A percentile compares a stretch with the other conserved stretches of the same genome.
Conservation (phyloP, 1,140 invertebrate species). For the Helicoverpa zea region DNA sequence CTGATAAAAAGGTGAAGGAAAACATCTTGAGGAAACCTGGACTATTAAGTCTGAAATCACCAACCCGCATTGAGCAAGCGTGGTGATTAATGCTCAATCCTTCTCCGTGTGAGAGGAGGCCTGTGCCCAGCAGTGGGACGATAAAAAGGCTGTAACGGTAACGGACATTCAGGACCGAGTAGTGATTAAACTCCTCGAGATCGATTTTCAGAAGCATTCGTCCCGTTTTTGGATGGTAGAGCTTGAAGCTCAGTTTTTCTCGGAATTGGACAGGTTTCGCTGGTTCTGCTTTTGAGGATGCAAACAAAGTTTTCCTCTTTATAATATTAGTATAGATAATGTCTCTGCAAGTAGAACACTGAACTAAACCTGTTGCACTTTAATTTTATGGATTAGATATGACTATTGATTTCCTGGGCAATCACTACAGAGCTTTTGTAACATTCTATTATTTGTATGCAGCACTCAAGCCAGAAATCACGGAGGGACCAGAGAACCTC, state of each 20-base stretch:
- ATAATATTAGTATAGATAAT: no score
- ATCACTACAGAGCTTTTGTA: not conserved
- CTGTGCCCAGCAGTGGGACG: no score
- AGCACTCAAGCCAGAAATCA: slow-evolving; percentile 97
- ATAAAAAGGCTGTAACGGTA: no score
- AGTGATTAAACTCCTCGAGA: slow-evolving; percentile 23
- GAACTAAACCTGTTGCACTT: not conserved
- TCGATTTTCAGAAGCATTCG: slow-evolving; percentile 23
- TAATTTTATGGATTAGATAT: not conserved
- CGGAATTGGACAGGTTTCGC: slow-evolving; percentile 16
- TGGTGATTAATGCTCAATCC: no score
- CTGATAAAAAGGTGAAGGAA: no score
- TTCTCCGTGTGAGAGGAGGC: no score
- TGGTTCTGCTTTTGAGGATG: not conserved
- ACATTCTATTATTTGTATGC: slow-evolving; percentile 58
- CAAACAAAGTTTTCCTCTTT: no score
- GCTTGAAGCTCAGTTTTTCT: not conserved
- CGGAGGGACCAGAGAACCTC: slow-evolving; percentile 92
- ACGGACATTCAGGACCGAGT: slow-evolving; percentile 18
- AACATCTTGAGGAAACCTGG: no score
- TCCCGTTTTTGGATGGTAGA: not conserved
- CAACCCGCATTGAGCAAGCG: no score
- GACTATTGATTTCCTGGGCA: no score
- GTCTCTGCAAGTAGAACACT: not conserved
- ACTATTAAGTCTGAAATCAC: no score